Conservation (phyloP, 2,797 vertebrate genomes). For the Acropternis orthonyx region DNA sequence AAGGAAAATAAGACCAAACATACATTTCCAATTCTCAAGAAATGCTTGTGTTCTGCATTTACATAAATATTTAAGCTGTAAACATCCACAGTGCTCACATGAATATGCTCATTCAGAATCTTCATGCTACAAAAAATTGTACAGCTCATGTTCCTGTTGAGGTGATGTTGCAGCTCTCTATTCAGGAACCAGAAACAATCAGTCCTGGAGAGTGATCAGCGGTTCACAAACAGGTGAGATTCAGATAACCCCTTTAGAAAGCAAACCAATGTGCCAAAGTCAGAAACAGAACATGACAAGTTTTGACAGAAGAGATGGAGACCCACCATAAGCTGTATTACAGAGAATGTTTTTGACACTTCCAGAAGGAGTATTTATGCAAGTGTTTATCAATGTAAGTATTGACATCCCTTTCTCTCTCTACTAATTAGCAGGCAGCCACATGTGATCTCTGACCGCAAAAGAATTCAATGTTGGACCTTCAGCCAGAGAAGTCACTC, state of each 20-base stretch:
- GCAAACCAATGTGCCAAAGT: neutral
- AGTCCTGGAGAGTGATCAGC: neutral
- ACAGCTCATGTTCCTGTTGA: neutral
- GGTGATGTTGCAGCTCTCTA: neutral
- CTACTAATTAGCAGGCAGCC: neutral
- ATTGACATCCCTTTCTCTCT: neutral
- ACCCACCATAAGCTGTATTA: neutral
- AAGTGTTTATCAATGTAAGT: neutral
- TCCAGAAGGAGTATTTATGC: neutral
- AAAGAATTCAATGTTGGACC: neutral
- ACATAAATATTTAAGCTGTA: neutral
- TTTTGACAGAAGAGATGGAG: neutral
- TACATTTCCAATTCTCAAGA: neutral
- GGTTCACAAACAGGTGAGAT: neutral
- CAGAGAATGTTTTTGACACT: neutral
- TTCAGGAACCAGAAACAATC: neutral
- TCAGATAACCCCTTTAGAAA: neutral
- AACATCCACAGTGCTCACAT: neutral
- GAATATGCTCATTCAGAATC: accelerated
- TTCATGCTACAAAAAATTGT: neutral
- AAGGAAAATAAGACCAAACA: neutral
- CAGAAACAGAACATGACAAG: neutral
- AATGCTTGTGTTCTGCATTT: neutral
- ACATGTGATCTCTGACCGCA: neutral
- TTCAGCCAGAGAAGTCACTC: neutral